Evolutionary conservation across 1,140 invertebrate species (phyloP), one percentile per base, ranked within the genome.

Genomic region (Anadara kagoshimensis): DNA sequence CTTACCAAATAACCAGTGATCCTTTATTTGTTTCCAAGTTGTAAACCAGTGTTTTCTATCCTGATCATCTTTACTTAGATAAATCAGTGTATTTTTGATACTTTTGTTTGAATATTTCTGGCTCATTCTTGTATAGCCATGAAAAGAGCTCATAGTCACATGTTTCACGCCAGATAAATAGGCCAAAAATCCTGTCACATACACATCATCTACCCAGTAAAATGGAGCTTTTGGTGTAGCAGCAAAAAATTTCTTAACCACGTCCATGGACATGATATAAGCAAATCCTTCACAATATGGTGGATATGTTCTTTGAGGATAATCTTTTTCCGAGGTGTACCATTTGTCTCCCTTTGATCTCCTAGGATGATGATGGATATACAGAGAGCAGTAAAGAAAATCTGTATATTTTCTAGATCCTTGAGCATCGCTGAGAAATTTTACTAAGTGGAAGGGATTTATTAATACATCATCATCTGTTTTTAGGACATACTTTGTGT

Each of bases 401-500:
- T 7, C 20, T 14, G 24, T 24, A 8, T 22, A 11, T 7, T 56
- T 76, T 63, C 5, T 62, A 20, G 7, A 56, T 7, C 26, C 66
- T 59, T 56, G 63, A 64, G 51, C 67, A 49, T 8, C 57, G 64
- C 1, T 56, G 14, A 56, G 24, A 12, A 14, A 16, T 24, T 0
- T 90, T 41, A 76, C 26, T 7, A 79, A 5, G 10, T 65, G 61
- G 22, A 93, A 92, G 14, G 96, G 81, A 88, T 96, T 93, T 10
- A 91, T 81, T 70, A 90, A 90, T 68, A 90, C 87, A 76, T 91
- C 91, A 71, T 91, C 90, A 73, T 91, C 91, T 11, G 85, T 85
- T 80, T 91, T 91, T 20, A 91, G 65, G 36, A 91, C 69, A 76
- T 85, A 88, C 68, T 69, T 74, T 7, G 93, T 94, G 8, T 91